Percentiles rank a stretch among this genome's conserved stretches.
Conservation (phyloP, 2,888 invertebrate species). For the Aricia artaxerxes region DNA sequence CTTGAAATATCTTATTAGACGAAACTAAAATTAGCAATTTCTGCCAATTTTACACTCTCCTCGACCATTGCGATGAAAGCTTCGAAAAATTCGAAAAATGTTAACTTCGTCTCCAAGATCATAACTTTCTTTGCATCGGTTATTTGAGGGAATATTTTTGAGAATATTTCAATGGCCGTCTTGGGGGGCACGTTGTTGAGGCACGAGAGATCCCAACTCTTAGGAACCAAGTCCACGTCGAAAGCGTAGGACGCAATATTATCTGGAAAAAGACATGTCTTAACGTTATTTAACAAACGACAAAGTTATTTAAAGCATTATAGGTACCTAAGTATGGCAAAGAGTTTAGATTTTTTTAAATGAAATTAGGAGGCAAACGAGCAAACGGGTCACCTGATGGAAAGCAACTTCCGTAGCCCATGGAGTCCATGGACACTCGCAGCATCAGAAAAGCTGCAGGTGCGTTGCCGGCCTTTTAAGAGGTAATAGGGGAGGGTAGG, state of each 20-base stretch:
- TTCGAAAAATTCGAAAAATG: conserved; percentile 83
- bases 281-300: background rate
- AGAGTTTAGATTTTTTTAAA: background rate
- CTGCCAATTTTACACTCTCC: conserved; percentile 59
- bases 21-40: conserved; percentile 38
- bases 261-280: conserved; percentile 29
- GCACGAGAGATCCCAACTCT: conserved; percentile 56
- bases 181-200: conserved; percentile 62
- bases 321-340: background rate
- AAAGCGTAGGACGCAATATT: background rate
- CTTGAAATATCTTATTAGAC: background rate
- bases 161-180: conserved; percentile 58
- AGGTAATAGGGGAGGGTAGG: no score
- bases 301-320: no score
- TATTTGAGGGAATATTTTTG: conserved; percentile 73
- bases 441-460: no score
- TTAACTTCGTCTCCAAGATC: conserved; percentile 74
- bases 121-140: conserved; percentile 57
- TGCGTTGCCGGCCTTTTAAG: no score
- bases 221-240: background rate
- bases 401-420: no score
- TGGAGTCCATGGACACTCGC: no score
- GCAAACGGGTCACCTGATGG: no score
- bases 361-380: no score
- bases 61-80: conserved; percentile 70